These are phyloP conservation scores for Amphilophus citrinellus DNA, from an alignment of 2,113 vertebrate genomes.

Conservation along the genomic window DNA sequence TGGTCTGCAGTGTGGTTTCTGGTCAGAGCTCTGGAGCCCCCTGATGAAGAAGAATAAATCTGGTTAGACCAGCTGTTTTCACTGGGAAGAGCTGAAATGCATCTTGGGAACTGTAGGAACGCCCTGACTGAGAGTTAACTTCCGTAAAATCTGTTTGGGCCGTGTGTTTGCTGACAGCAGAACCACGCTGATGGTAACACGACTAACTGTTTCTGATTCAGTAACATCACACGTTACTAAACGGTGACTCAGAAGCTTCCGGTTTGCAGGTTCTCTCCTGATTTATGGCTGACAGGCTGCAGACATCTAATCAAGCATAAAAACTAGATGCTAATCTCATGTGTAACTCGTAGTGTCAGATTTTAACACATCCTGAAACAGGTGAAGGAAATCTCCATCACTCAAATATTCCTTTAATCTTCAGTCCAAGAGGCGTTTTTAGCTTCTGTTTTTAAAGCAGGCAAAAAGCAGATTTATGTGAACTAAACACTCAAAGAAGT, in stretches of 20 bases:
- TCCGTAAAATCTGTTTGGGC: not conserved
- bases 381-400: not conserved
- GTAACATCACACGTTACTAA: slow-evolving; percentile 9
- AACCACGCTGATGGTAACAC: not conserved
- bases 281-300: not conserved
- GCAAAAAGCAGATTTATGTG: too few relatives aligned
- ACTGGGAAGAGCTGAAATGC: slow-evolving; percentile 9
- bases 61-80: not conserved
- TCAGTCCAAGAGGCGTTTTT: not conserved
- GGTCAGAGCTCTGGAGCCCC: not conserved
- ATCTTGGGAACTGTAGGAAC: slow-evolving; percentile 30
- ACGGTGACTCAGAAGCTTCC: not conserved
- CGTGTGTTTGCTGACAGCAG: not conserved
- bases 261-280: not conserved
- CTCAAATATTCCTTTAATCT: not conserved
- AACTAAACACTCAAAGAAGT: not conserved
- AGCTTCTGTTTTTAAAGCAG: not conserved
- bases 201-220: slow-evolving; percentile 24
- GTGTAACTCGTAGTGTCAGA: slow-evolving; percentile 24
- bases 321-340: not conserved
- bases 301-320: not conserved
- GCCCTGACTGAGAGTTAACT: not conserved
- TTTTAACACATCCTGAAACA: slow-evolving; percentile 13
- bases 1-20: not conserved
- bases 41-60: slow-evolving; percentile 12